Evolutionary conservation across 2,888 invertebrate genomes (phyloP), one percentile per base, ranked within the genome.

Genomic region (Pseudococcus viburni): DNA sequence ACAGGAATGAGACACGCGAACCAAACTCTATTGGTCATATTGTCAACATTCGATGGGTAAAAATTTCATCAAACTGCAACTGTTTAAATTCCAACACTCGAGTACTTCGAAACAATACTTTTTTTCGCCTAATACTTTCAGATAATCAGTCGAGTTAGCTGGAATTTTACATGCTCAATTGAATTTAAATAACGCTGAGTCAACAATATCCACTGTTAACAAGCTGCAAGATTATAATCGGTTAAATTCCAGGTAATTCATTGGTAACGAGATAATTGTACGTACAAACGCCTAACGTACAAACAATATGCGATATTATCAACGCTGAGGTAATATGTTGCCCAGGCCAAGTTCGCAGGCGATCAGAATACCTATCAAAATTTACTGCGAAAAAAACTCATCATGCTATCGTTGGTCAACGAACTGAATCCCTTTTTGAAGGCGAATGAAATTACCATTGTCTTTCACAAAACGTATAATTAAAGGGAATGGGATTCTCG

Each of bases 261-360:
- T 64, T 0, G 42, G 64, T 26, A 33, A 73, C 73, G 17, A 33
- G 73, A 33, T 83, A 83, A 83, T 83, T 42, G 12, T 46, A 19
- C 17, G 11, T 83, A 22, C 22, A n/a, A 19, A 83, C 80, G 80
- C 80, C 80, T 46, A 46, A 83, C 46, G 46, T 83, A 83, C 80
- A 83, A 83, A 83, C 80, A 83, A 46, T 22, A 42, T 83, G 80
- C 11, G 39, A 83, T 42, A 11, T 42, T 83, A 83, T 83, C 33
- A 46, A 19, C 80, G 9, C 19, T 0, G 22, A 19, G 26, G 80
- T 83, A 19, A 19, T 46, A 46, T 9, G n/a, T 46, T 83, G 80
- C 80, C 80, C 46, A 73, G 5, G n/a, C 17, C 42, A 46, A 7
- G 42, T 46, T 83, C 4, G 80, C 42, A 83, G 80, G 80, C 19